Percentiles rank a stretch among this genome's conserved stretches.
These are phyloP conservation scores for Pagrus major DNA, from an alignment of 2,113 vertebrate species.

Conservation along the genomic window DNA sequence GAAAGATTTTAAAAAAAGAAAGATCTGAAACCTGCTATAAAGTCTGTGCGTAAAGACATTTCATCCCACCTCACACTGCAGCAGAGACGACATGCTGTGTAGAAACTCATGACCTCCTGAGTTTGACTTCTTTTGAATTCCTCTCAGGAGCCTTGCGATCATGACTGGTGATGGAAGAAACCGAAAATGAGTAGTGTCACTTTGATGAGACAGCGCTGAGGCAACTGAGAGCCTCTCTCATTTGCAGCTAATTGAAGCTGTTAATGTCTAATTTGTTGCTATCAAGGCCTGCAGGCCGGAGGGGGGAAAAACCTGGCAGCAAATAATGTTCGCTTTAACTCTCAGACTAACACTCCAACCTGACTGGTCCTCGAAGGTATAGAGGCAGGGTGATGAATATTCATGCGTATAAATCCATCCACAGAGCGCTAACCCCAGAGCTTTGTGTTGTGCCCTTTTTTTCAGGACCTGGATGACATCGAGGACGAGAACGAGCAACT, in stretches of 20 bases:
- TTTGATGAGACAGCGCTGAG: slow-evolving; percentile 48
- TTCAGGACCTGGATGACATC: slow-evolving; percentile 96
- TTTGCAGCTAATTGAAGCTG: slow-evolving; percentile 75
- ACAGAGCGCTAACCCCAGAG: neutral
- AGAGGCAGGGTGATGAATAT: slow-evolving; percentile 31
- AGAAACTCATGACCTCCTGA: neutral
- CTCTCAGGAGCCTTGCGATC: slow-evolving; percentile 9
- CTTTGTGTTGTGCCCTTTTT: slow-evolving; percentile 14
- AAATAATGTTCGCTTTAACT: slow-evolving; percentile 19
- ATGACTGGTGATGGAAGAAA: slow-evolving; percentile 51
- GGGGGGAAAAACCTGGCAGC: slow-evolving; percentile 9
- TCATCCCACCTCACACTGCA: neutral
- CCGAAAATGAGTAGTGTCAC: slow-evolving; percentile 69
- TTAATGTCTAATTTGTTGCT: slow-evolving; percentile 75
- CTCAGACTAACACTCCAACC: slow-evolving; percentile 20
- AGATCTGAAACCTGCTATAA: neutral
- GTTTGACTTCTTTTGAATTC: slow-evolving; percentile 23
- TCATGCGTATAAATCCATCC: slow-evolving; percentile 6
- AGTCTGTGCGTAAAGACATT: too few relatives aligned
- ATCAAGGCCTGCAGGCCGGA: slow-evolving; percentile 39
- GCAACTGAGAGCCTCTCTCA: slow-evolving; percentile 49
- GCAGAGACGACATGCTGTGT: neutral
- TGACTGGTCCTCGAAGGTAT: neutral
- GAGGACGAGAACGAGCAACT: slow-evolving; percentile 99
- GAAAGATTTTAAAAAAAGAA: too few relatives aligned